phyloP scores from a whole-genome alignment of 2,797 vertebrate genomes.

The Poecilia velifera region DNA sequence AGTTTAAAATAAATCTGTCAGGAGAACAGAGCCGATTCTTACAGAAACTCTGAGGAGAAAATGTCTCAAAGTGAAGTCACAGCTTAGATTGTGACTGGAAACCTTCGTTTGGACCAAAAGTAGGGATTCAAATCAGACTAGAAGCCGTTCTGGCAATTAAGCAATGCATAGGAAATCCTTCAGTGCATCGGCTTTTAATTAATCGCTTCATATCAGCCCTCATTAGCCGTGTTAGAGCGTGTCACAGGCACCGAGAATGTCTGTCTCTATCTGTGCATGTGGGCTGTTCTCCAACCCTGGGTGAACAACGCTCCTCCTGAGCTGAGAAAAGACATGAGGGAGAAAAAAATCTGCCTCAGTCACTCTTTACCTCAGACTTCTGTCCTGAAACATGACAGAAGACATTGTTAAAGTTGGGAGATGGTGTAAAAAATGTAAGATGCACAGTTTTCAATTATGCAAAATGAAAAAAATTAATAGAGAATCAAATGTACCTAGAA shows the following conservation, averaged over 20 bases:
- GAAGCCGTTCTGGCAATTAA: not conserved
- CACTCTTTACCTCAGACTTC: not conserved
- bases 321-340: slow-evolving; percentile 32
- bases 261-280: slow-evolving; percentile 1
- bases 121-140: slow-evolving; percentile 1
- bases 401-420: not conserved
- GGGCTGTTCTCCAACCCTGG: slow-evolving; percentile 13
- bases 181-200: not conserved
- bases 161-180: not conserved
- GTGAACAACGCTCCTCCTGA: slow-evolving; percentile 30
- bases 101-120: not conserved
- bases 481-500: not conserved
- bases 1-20: slow-evolving; percentile 16
- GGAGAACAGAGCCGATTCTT: not conserved
- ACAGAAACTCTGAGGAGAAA: slow-evolving; percentile 5
- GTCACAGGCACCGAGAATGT: slow-evolving; percentile 3
- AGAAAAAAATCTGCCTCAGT: slow-evolving; percentile 10
- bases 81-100: slow-evolving; percentile 13
- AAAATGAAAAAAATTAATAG: not conserved
- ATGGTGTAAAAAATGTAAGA: not conserved
- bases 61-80: not conserved
- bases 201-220: not conserved
- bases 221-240: not conserved
- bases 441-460: not conserved
- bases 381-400: not conserved